A percentile compares a stretch with the other conserved stretches of the same genome.
These are phyloP conservation scores for Spodoptera frugiperda DNA, from an alignment of 1,140 invertebrate genomes.

Conservation along the genomic window DNA sequence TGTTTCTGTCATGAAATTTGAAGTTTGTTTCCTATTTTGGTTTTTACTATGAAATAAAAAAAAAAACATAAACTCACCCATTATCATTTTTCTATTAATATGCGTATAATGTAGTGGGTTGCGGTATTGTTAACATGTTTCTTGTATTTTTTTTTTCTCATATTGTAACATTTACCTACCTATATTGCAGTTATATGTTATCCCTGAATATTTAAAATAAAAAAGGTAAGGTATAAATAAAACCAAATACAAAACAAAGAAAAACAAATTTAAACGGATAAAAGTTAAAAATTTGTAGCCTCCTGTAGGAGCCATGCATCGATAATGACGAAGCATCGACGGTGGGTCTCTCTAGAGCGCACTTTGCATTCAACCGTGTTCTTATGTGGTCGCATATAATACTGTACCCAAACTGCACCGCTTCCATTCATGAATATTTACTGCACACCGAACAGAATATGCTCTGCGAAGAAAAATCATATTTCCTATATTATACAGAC, in stretches of 20 bases:
- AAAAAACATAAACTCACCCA: no score
- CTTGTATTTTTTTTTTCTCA: no score
- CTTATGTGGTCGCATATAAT: conserved; percentile 52
- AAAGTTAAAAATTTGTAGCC: conserved; percentile 29
- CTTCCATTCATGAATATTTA: conserved; percentile 52
- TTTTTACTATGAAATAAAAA: no score
- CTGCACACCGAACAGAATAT: conserved; percentile 48
- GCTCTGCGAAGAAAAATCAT: conserved; percentile 34
- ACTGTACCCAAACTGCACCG: conserved; percentile 47
- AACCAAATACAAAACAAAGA: not conserved
- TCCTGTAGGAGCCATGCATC: conserved; percentile 31
- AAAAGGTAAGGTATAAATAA: no score
- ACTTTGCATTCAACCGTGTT: conserved; percentile 47
- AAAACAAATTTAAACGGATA: conserved; percentile 3
- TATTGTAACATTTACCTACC: no score
- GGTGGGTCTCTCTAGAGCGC: conserved; percentile 24
- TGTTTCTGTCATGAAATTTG: no score
- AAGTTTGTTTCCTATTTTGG: no score
- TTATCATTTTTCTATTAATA: no score
- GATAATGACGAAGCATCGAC: conserved; percentile 44
- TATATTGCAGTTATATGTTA: no score
- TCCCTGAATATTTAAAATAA: no score
- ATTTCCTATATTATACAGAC: conserved; percentile 4
- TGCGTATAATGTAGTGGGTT: no score
- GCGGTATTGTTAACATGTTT: no score